phyloP scores from a whole-genome alignment of 1,140 invertebrate species.

The Sesamia nonagrioides region DNA sequence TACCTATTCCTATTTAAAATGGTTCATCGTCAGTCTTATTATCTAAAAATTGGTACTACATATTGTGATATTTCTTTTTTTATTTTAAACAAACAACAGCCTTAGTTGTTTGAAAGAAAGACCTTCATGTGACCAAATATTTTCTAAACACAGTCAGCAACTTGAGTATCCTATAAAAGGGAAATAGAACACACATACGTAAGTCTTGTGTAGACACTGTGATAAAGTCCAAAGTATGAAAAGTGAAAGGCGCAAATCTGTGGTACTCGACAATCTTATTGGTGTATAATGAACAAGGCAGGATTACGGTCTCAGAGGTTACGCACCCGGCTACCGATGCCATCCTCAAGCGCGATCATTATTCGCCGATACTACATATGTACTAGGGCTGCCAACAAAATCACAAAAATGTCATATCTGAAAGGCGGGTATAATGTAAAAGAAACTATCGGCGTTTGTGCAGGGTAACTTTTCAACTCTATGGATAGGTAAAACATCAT shows the following conservation, averaged over 20 bases:
- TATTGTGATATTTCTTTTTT: too few species aligned
- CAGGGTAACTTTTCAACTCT: neutral
- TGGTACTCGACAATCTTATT: constrained; percentile 63
- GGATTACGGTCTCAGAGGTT: constrained; percentile 72
- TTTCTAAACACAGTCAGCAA: too few species aligned
- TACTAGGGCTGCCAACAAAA: constrained; percentile 41
- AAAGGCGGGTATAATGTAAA: too few species aligned
- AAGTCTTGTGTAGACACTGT: neutral
- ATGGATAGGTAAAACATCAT: too few species aligned
- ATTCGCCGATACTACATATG: constrained; percentile 16
- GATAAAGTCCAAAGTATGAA: constrained; percentile 10
- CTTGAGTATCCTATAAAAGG: too few species aligned
- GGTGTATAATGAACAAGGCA: constrained; percentile 76
- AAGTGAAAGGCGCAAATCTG: constrained; percentile 71
- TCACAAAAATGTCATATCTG: neutral
- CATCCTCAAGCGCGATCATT: constrained; percentile 63
- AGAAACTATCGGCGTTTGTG: neutral
- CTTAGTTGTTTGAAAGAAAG: too few species aligned
- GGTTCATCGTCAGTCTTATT: too few species aligned
- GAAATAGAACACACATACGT: neutral
- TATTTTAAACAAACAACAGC: too few species aligned
- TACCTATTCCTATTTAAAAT: too few species aligned
- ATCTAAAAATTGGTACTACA: too few species aligned
- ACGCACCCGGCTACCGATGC: constrained; percentile 68
- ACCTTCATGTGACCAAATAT: too few species aligned